Evolutionary conservation across 1,140 invertebrate genomes (phyloP).

Genomic region (Brachionus manjavacas): DNA sequence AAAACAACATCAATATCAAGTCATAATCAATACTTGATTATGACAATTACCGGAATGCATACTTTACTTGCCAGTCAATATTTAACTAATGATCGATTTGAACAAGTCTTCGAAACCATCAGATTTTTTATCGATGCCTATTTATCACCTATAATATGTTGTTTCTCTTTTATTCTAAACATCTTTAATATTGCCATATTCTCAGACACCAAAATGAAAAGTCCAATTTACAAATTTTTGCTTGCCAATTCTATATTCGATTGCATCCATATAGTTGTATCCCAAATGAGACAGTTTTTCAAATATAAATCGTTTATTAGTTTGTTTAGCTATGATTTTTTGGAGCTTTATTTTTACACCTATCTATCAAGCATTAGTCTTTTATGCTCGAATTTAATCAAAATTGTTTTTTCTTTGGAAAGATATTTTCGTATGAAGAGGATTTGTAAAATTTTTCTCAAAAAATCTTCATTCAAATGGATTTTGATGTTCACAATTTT

Average conservation of each 20-base stretch:
- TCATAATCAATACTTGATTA: neutral
- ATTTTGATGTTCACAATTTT: neutral
- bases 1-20: neutral
- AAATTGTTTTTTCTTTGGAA: conserved; percentile 18
- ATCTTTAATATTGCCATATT: neutral
- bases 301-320: neutral
- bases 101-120: neutral
- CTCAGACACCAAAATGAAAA: neutral
- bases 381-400: conserved; percentile 20
- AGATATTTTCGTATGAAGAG: neutral
- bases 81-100: neutral
- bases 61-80: too few relatives aligned
- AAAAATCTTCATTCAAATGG: conserved; percentile 32
- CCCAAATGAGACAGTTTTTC: neutral
- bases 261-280: neutral
- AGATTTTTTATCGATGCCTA: neutral
- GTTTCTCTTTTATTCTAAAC: neutral
- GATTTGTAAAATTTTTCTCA: neutral
- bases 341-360: conserved; percentile 24
- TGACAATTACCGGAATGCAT: too few relatives aligned
- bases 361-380: conserved; percentile 14
- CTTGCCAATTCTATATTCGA: conserved; percentile 14
- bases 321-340: neutral
- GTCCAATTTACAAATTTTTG: conserved; percentile 32
- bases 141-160: neutral